Percentiles rank a stretch among this genome's conserved stretches.
These are phyloP conservation scores for Avahi laniger DNA, from an alignment of 2,797 vertebrate species.

Conservation along the genomic window DNA sequence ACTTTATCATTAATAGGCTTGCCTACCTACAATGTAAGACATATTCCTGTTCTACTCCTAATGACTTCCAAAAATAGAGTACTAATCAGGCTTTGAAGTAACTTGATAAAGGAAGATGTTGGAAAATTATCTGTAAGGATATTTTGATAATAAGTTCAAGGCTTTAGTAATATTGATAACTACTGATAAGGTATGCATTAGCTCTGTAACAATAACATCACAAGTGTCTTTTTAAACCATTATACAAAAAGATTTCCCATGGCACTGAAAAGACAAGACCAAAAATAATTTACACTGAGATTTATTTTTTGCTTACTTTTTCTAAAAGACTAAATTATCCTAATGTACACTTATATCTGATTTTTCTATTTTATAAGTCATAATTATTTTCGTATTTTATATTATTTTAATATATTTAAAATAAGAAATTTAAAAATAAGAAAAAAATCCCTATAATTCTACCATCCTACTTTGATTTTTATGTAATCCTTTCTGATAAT, in stretches of 20 bases:
- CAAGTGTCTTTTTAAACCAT: neutral
- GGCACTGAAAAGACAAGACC: neutral
- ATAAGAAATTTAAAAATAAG: neutral
- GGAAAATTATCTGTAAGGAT: constrained; percentile 3
- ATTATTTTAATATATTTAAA: constrained; percentile 24
- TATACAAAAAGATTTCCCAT: neutral
- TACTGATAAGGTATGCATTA: neutral
- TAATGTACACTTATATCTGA: neutral
- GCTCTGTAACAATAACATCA: constrained; percentile 31
- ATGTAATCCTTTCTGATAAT: neutral
- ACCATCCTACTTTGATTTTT: neutral
- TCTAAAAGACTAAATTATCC: neutral
- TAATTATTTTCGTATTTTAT: constrained; percentile 28
- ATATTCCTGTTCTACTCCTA: constrained; percentile 19
- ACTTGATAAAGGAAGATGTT: constrained; percentile 10
- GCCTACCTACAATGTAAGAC: neutral
- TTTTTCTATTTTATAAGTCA: neutral
- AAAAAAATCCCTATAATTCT: neutral
- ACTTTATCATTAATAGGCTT: neutral
- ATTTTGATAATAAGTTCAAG: constrained; percentile 18
- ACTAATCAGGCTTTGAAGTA: neutral
- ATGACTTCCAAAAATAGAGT: neutral
- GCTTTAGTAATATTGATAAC: neutral
- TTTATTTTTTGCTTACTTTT: neutral
- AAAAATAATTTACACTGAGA: neutral